These are phyloP conservation scores for Sminthopsis crassicaudata DNA, from an alignment of 2,113 vertebrate species.

Conservation along the genomic window DNA sequence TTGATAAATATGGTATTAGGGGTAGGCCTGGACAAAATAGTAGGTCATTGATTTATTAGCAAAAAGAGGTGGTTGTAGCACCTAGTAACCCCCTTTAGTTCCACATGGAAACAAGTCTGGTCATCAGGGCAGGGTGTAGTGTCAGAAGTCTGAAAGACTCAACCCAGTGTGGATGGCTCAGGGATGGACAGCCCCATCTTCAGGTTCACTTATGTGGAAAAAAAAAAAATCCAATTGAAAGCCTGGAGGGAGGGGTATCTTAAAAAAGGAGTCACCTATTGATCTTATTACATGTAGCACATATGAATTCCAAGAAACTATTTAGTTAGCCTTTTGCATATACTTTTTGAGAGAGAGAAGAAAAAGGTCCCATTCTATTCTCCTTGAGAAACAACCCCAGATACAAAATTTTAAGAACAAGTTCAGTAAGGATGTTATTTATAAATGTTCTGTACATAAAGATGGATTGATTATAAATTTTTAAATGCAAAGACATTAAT, in stretches of 20 bases:
- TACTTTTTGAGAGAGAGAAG: neutral
- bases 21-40: neutral
- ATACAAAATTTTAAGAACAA: neutral
- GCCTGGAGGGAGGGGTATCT: neutral
- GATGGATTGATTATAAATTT: constrained; percentile 5
- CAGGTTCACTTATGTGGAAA: neutral
- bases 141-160: neutral
- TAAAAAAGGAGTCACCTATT: neutral
- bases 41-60: neutral
- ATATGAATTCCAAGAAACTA: neutral
- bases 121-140: neutral
- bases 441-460: constrained; percentile 12
- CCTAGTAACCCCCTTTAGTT: neutral
- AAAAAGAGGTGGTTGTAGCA: neutral
- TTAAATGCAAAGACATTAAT: constrained; percentile 26
- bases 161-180: neutral
- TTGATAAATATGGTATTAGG: neutral
- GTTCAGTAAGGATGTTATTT: neutral
- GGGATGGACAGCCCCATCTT: neutral
- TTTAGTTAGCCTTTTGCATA: neutral
- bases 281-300: neutral
- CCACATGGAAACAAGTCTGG: neutral
- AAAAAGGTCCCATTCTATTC: constrained; percentile 16
- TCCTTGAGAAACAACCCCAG: constrained; percentile 23
- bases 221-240: neutral